Evolutionary conservation across 2,797 vertebrate genomes (phyloP), one percentile per base, ranked within the genome.

Genomic region (Champsocephalus gunnari): DNA sequence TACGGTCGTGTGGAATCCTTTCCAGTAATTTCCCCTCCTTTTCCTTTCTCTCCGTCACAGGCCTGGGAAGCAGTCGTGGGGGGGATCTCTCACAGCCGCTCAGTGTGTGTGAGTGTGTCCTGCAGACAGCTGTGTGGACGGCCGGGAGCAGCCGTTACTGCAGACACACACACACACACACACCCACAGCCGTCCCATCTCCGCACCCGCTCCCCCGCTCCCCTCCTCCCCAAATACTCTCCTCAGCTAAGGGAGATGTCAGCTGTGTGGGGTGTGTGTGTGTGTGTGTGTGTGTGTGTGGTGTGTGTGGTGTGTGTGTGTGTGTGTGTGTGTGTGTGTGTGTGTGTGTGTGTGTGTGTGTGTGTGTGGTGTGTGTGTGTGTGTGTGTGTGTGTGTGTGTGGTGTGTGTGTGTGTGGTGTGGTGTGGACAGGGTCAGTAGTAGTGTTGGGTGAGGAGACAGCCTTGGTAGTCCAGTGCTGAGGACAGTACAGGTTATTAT

Each of bases 41-140:
- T 38, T 77, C 81, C 74, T 77, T 57, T 83, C 56, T 75, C 82
- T 85, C 60, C 63, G 73, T 86, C 81, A 66, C 81, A 73, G 87
- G 86, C 92, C 88, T 95, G 94, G 93, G 94, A 95, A 95, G 90
- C 90, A 86, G 82, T 85, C 81, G 83, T 89, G 87, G 85, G 89
- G 92, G 92, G 88, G 89, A 88, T 88, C 81, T 94, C 91, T 92
- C 92, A 93, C 90, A 93, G 85, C 80, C 65, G 72, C 85, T 66
- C 70, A 21, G 73, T 89, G 84, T 83, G 82, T 38, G 75, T 61
- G 77, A 77, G 81, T 82, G 83, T 81, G 83, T 86, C 71, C 73
- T 64, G 62, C 84, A 90, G 92, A 94, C 94, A 95, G 94, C 94
- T 95, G 94, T 90, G 79, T 84, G 87, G 92, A 93, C 56, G 92